Base-by-base conservation (phyloP, 2,113 vertebrate genomes). In the Protobothrops flavoviridis region DNA sequence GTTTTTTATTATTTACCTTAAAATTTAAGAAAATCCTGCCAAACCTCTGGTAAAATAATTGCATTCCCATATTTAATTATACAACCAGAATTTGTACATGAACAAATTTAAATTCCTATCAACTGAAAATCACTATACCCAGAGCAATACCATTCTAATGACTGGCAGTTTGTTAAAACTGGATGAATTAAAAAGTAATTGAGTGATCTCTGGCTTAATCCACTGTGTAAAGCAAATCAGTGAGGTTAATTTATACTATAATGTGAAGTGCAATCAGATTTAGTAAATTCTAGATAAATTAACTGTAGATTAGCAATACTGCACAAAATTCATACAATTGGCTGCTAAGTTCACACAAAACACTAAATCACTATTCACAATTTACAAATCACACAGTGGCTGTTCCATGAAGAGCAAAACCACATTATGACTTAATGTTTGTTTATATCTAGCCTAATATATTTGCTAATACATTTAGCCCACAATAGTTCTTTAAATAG, bases 81-180 rank as follows among this genome's bases (percentile, higher is more conserved):
- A 92, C 94, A 88, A 95, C 74, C 93, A 95, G 94, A 95, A 88
- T 87, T 89, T 92, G 91, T 90, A 90, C 26, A 52, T 43, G 21
- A 33, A 21, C 55, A 88, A 52, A 85, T 89, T 93, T 90, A 93
- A 0, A 91, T 89, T 13, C 8, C 85, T 29, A 92, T 61, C 29
- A 57, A 69, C 6, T 69, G 23, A 64, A 26, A 55, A 26, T 88
- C 39, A 88, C 1, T 93, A 13, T 93, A 13, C 26, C 56, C 43
- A 55, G n/a, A 91, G 91, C 90, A 2, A 0, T 52, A 56, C 52
- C 0, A 3, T 23, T 13, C 0, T 21, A 90, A 89, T 85, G 88
- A 92, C 23, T 87, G 50, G 29, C 50, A 89, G 88, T 64, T 93
- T 93, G n/a, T 33, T 74, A 33, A 74, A 39, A 81, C 69, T 81